Evolutionary conservation across 2,888 invertebrate genomes (phyloP).

Genomic region (Euproctis similis): DNA sequence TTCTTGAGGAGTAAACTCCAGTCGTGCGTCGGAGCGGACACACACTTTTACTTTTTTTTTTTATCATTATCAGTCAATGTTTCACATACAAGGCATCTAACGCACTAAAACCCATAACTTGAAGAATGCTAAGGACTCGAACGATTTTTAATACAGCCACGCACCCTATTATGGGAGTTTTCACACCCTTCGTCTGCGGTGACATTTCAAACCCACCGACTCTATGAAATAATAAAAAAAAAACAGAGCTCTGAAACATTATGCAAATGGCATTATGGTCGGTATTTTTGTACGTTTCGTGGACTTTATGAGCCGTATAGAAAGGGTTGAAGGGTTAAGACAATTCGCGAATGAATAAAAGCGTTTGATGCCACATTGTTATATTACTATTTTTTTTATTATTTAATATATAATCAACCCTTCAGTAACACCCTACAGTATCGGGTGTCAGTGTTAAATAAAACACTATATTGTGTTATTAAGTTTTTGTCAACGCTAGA

Average conservation of each 20-base stretch:
- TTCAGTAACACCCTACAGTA: slow-evolving; percentile 14
- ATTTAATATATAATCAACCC: slow-evolving; percentile 38
- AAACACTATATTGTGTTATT: slow-evolving; percentile 16
- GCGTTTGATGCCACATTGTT: slow-evolving; percentile 54
- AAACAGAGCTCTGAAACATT: slow-evolving; percentile 71
- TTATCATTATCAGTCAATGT: slow-evolving; percentile 17
- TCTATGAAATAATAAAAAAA: too few species aligned
- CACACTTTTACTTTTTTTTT: too few species aligned
- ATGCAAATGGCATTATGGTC: slow-evolving; percentile 75
- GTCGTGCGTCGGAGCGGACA: too few species aligned
- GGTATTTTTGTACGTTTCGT: slow-evolving; percentile 70
- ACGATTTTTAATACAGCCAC: slow-evolving; percentile 71
- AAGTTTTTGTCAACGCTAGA: too few species aligned
- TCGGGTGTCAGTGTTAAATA: slow-evolving; percentile 17
- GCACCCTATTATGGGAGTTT: slow-evolving; percentile 68
- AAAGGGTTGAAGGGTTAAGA: slow-evolving; percentile 70
- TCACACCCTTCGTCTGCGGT: slow-evolving; percentile 69
- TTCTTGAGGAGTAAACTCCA: too few species aligned
- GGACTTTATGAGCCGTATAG: slow-evolving; percentile 69
- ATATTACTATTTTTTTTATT: slow-evolving; percentile 37
- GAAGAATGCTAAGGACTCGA: slow-evolving; percentile 67
- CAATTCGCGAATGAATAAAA: slow-evolving; percentile 50
- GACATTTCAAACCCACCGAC: slow-evolving; percentile 71
- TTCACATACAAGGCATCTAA: slow-evolving; percentile 27
- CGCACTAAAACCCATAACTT: slow-evolving; percentile 58